Evolutionary conservation across 2,113 vertebrate genomes (phyloP).

Genomic region (Actenoides hombroni): DNA sequence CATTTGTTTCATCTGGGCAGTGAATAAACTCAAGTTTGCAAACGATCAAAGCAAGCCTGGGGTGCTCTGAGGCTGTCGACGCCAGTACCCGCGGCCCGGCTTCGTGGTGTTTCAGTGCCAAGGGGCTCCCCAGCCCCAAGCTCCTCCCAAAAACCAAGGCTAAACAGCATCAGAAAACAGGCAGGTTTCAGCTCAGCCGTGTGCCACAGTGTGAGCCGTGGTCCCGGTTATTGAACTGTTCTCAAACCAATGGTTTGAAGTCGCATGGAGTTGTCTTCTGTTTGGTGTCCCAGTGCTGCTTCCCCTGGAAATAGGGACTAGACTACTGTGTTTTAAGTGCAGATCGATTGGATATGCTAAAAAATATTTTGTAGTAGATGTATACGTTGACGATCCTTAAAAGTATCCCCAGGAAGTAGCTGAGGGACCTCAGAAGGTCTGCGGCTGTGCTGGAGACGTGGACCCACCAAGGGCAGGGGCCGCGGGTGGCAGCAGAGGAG

Average conservation of each 20-base stretch:
- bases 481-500: neutral
- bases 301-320: neutral
- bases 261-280: accelerated
- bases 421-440: slow-evolving; percentile 40
- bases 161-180: neutral
- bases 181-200: neutral
- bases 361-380: slow-evolving; percentile 77
- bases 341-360: slow-evolving; percentile 20
- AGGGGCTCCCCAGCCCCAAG: neutral
- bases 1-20: neutral
- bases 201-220: neutral
- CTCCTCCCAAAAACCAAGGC: neutral
- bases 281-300: no score
- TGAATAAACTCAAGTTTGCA: neutral
- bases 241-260: neutral
- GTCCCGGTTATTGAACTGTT: neutral
- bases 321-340: neutral
- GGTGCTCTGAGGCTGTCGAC: no score
- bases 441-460: neutral
- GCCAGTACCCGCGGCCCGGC: neutral
- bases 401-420: slow-evolving; percentile 53
- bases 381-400: slow-evolving; percentile 75
- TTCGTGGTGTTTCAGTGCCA: neutral
- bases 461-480: neutral
- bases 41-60: accelerated